Evolutionary conservation across 1,140 invertebrate species (phyloP).

Genomic region (Brevipalpus yothersi): DNA sequence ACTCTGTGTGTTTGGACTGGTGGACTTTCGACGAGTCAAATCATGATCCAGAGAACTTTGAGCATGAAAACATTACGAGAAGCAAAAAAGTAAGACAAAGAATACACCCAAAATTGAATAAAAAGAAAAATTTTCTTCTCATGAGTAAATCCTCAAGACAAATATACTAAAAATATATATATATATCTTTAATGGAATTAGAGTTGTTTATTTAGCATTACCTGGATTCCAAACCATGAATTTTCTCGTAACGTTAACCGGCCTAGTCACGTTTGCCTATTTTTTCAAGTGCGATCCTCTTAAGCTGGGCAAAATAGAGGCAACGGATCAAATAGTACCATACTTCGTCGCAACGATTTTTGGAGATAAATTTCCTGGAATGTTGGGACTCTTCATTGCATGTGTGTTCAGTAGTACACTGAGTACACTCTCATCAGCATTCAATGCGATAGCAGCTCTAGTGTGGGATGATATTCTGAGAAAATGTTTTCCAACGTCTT

Average conservation of each 20-base stretch:
- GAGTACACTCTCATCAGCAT: slow-evolving; percentile 8
- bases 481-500: not conserved
- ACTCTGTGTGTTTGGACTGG: slow-evolving; percentile 5
- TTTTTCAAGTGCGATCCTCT: slow-evolving; percentile 20
- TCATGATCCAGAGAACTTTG: slow-evolving; percentile 9
- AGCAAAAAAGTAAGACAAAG: slow-evolving; percentile 4
- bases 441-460: slow-evolving; percentile 7
- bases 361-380: slow-evolving; percentile 12
- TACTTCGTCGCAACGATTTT: slow-evolving; percentile 16
- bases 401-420: slow-evolving; percentile 17
- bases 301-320: slow-evolving; percentile 11
- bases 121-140: not conserved
- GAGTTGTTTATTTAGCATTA: slow-evolving; percentile 4
- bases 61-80: slow-evolving; percentile 4
- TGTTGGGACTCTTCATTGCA: slow-evolving; percentile 18
- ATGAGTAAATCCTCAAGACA: not conserved
- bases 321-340: slow-evolving; percentile 17
- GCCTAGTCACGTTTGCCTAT: slow-evolving; percentile 18
- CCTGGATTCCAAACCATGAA: slow-evolving; percentile 3
- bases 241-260: slow-evolving; percentile 9
- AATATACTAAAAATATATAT: not conserved
- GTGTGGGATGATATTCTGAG: slow-evolving; percentile 7
- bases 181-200: not conserved
- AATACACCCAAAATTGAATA: not conserved
- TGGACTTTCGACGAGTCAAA: slow-evolving; percentile 9